A percentile compares a stretch with the other conserved stretches of the same genome.
phyloP scores from a whole-genome alignment of 2,888 invertebrate genomes.

The Eudemis profundana region DNA sequence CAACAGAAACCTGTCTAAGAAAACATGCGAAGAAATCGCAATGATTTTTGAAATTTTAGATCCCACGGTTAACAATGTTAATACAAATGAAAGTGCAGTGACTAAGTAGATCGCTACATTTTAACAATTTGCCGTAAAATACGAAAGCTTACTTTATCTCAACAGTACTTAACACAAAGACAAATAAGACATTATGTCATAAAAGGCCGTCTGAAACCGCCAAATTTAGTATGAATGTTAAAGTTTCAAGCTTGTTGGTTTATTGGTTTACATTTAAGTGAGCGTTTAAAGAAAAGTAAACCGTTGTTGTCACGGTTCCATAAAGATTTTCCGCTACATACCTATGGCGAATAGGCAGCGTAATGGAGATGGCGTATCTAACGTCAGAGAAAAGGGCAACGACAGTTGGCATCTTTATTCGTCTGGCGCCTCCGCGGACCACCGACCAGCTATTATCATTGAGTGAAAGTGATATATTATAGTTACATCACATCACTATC shows the following conservation, averaged over 20 bases:
- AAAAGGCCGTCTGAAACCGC: not conserved
- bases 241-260: not conserved
- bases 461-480: constrained; percentile 42
- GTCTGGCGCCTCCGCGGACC: constrained; percentile 8
- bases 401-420: constrained; percentile 18
- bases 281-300: constrained; percentile 8
- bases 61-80: constrained; percentile 39
- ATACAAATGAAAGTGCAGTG: constrained; percentile 34
- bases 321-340: constrained; percentile 3
- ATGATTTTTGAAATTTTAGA: constrained; percentile 20
- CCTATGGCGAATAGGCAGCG: not conserved
- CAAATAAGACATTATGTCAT: not conserved
- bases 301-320: constrained; percentile 1
- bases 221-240: not conserved
- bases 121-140: constrained; percentile 1
- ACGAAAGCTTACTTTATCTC: constrained; percentile 1
- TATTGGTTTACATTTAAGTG: not conserved
- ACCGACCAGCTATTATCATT: constrained; percentile 45
- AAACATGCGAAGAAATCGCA: constrained; percentile 21
- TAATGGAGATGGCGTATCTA: constrained; percentile 9
- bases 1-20: constrained; percentile 26
- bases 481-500: constrained; percentile 44
- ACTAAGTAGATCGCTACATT: not conserved
- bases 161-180: not conserved
- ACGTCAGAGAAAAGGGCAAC: not conserved